phyloP scores from a whole-genome alignment of 1,140 invertebrate species.

The Hylaeus volcanicus region DNA sequence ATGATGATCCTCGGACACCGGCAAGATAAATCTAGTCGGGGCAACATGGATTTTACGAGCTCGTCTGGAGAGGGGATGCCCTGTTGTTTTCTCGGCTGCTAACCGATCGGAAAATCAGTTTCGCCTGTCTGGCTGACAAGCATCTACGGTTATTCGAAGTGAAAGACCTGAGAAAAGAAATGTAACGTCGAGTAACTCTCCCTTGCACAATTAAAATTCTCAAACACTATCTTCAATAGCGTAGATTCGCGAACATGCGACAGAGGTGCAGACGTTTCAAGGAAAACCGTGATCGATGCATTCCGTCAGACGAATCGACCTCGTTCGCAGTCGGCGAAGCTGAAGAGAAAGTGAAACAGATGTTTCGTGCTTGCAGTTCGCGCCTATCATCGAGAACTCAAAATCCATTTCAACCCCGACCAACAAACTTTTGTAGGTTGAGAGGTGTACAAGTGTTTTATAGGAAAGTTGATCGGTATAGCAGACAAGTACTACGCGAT shows the following conservation, averaged over 20 bases:
- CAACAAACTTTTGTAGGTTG: slow-evolving; percentile 49
- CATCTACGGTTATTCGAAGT: background rate
- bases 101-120: slow-evolving; percentile 3
- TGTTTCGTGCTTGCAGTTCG: slow-evolving; percentile 46
- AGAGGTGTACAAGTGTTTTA: slow-evolving; percentile 43
- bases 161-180: too few relatives aligned
- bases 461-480: slow-evolving; percentile 34
- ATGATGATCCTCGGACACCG: slow-evolving; percentile 57
- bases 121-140: background rate
- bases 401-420: slow-evolving; percentile 52
- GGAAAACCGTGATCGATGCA: background rate
- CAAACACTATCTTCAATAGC: too few relatives aligned
- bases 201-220: too few relatives aligned
- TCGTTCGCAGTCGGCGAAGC: background rate
- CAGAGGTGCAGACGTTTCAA: background rate
- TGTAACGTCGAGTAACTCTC: too few relatives aligned
- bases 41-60: slow-evolving; percentile 51
- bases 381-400: slow-evolving; percentile 35
- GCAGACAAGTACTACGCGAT: slow-evolving; percentile 12
- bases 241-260: background rate
- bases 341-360: slow-evolving; percentile 31
- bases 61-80: background rate
- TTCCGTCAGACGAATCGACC: background rate
- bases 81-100: background rate
- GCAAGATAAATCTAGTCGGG: slow-evolving; percentile 45